These are phyloP conservation scores for Eucera pruinosa DNA, from an alignment of 2,888 invertebrate genomes.

Conservation along the genomic window DNA sequence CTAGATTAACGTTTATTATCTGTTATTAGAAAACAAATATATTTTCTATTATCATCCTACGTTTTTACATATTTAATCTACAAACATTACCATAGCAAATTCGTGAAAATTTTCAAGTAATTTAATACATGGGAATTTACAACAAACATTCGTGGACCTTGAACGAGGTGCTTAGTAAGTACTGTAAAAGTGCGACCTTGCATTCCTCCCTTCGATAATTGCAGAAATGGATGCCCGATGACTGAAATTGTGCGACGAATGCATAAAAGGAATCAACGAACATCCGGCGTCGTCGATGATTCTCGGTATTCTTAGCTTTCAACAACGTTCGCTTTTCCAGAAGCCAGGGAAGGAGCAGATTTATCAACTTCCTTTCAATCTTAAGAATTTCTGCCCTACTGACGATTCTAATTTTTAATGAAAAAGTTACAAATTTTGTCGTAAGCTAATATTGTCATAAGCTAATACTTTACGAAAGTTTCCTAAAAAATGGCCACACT, in stretches of 20 bases:
- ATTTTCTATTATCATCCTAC: background rate
- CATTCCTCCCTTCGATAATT: constrained; percentile 54
- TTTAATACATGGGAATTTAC: constrained; percentile 1
- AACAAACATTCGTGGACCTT: constrained; percentile 59
- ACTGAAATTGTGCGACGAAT: constrained; percentile 59
- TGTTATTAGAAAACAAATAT: constrained; percentile 2
- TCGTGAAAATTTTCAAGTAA: constrained; percentile 11
- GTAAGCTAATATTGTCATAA: too few species aligned
- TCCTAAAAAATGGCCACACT: too few species aligned
- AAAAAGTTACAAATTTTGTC: too few species aligned
- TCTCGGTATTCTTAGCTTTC: constrained; percentile 64
- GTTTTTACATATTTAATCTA: background rate
- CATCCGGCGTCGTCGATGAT: constrained; percentile 51
- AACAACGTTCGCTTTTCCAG: constrained; percentile 56
- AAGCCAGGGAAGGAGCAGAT: constrained; percentile 17
- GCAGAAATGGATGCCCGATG: constrained; percentile 51
- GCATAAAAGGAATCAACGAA: constrained; percentile 52
- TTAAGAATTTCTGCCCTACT: too few species aligned
- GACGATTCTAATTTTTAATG: too few species aligned
- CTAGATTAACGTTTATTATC: background rate
- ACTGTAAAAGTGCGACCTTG: constrained; percentile 55
- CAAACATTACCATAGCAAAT: background rate
- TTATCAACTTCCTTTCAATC: constrained; percentile 27
- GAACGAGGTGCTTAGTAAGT: constrained; percentile 66
- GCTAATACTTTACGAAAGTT: too few species aligned